Evolutionary conservation across 2,888 invertebrate species (phyloP), one percentile per base, ranked within the genome.

Genomic region (Dorcus parallelipipedus): DNA sequence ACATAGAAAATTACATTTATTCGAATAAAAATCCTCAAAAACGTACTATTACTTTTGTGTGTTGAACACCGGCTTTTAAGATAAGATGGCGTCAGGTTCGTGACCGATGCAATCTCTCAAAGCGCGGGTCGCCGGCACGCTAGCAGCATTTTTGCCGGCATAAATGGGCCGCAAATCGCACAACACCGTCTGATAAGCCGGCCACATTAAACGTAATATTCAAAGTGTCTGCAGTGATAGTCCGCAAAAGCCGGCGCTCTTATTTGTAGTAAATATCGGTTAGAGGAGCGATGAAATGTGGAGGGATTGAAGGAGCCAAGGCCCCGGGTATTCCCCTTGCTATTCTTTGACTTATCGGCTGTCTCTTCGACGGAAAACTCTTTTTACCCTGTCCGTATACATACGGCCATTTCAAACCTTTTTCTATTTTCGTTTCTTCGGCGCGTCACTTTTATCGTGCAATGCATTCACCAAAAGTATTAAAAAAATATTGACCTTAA

Each of bases 181-280:
- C 60, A 54, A 51, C 59, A 40, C 59, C 49, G 48, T 43, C 59
- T 59, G 64, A 64, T 64, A 64, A 64, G 64, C 60, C 62, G 53
- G 58, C 59, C 60, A 55, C 64, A 64, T 64, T 64, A 64, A 64
- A 58, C 56, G 61, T 64, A 60, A 64, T 64, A 62, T 60, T 62
- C 62, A 62, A 64, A 62, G 59, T 62, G 62, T 62, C 62, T 64
- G 64, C 52, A 49, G 58, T 52, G 51, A 61, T 61, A 58, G 54
- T 61, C 58, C 9, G 26, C 33, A 56, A 62, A 58, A 38, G 39
- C 45, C 54, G 55, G 55, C 54, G 53, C 59, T 57, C 62, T 65
- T 65, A 67, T 67, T 65, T 64, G 64, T 63, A 59, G 65, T 65
- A 65, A 66, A 66, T 65, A 65, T 64, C 59, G 60, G 64, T 65